Conservation (phyloP, 2,797 vertebrate genomes). For the Novumbra hubbsi region DNA sequence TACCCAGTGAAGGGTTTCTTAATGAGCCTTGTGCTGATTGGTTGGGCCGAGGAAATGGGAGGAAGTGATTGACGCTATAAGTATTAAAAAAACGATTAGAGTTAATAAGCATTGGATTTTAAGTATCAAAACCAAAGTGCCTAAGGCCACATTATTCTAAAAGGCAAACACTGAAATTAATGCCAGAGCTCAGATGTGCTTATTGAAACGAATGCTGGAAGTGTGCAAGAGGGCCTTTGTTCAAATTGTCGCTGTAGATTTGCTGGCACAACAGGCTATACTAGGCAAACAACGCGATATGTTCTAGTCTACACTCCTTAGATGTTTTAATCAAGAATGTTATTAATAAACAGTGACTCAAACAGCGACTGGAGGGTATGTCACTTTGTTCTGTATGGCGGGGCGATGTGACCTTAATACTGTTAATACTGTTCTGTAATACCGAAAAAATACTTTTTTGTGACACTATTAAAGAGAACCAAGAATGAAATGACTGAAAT, state of each 20-base stretch:
- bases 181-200: constrained; percentile 12
- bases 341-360: neutral
- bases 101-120: constrained; percentile 32
- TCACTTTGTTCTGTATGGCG: no score
- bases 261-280: neutral
- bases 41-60: constrained; percentile 1
- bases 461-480: neutral
- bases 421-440: neutral
- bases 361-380: no score
- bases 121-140: constrained; percentile 30
- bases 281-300: neutral
- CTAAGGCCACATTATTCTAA: constrained; percentile 28
- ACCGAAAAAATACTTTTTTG: neutral
- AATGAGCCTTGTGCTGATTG: neutral
- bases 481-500: neutral
- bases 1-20: neutral
- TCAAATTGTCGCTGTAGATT: neutral
- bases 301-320: neutral
- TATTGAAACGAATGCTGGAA: constrained; percentile 37
- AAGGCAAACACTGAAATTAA: constrained; percentile 36
- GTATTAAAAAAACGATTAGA: constrained; percentile 15
- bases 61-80: constrained; percentile 10
- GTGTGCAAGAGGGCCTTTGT: constrained; percentile 9
- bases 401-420: neutral
- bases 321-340: neutral